Evolutionary conservation across 2,888 invertebrate species (phyloP).

Genomic region (Mythimna vitellina): DNA sequence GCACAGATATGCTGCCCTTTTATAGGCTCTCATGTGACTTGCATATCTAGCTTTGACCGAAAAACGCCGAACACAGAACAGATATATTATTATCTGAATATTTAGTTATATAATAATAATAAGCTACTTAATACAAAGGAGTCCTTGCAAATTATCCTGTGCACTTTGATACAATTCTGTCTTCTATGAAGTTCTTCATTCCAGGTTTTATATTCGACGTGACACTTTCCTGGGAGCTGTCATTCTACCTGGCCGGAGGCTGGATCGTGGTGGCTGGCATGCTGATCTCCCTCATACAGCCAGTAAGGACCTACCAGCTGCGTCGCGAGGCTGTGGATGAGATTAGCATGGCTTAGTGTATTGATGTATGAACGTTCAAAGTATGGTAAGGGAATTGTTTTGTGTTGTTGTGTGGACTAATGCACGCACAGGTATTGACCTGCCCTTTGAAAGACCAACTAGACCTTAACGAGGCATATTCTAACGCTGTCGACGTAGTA

Average conservation of each 20-base stretch:
- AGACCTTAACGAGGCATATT: background rate
- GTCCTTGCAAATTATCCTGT: background rate
- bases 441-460: too few relatives aligned
- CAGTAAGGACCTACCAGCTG: conserved; percentile 88
- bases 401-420: background rate
- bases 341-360: conserved; percentile 70
- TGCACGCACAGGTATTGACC: background rate
- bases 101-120: too few relatives aligned
- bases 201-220: conserved; percentile 93
- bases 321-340: conserved; percentile 61
- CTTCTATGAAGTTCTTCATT: background rate
- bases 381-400: background rate
- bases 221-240: conserved; percentile 94
- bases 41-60: too few relatives aligned
- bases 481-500: background rate
- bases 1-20: too few relatives aligned
- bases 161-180: too few relatives aligned
- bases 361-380: too few relatives aligned
- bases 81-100: too few relatives aligned
- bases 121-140: too few relatives aligned
- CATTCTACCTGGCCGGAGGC: conserved; percentile 95
- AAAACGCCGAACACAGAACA: too few relatives aligned
- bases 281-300: conserved; percentile 92
- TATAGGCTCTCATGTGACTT: too few relatives aligned
- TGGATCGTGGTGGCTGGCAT: conserved; percentile 96